phyloP scores from a whole-genome alignment of 2,888 invertebrate species.

The Cylloceria caligata region DNA sequence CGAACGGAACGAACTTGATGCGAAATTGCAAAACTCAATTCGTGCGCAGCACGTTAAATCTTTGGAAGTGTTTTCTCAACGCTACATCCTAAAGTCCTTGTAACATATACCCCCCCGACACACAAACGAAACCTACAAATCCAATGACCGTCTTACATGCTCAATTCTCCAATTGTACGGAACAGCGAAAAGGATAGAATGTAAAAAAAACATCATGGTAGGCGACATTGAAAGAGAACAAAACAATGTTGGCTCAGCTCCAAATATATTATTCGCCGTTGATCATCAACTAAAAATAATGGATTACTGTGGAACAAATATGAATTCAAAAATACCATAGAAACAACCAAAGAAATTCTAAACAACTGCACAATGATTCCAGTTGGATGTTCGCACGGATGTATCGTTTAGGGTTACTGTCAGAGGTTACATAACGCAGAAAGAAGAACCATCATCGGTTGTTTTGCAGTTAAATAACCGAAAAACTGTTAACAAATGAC shows the following conservation, averaged over 20 bases:
- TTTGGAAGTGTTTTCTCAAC: background rate
- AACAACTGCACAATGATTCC: too few relatives aligned
- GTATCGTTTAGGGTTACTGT: too few relatives aligned
- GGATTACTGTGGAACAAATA: too few relatives aligned
- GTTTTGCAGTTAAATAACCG: too few relatives aligned
- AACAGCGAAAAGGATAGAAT: background rate
- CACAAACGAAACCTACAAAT: conserved; percentile 1
- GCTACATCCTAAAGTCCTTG: background rate
- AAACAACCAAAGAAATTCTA: too few relatives aligned
- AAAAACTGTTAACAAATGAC: too few relatives aligned
- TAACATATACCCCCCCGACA: background rate
- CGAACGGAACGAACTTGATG: background rate
- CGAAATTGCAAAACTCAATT: conserved; percentile 17
- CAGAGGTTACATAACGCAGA: too few relatives aligned
- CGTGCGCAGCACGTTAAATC: conserved; percentile 11
- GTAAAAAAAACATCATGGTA: conserved; percentile 5
- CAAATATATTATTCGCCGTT: conserved; percentile 2
- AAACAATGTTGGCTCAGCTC: background rate
- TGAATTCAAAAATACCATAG: too few relatives aligned
- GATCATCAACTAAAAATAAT: too few relatives aligned
- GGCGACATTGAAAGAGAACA: conserved; percentile 11
- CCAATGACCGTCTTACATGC: background rate
- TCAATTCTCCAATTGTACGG: background rate
- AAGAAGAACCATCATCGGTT: too few relatives aligned
- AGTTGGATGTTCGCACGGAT: too few relatives aligned